Conservation (phyloP, 2,888 invertebrate genomes). For the Drosophila greeni region DNA sequence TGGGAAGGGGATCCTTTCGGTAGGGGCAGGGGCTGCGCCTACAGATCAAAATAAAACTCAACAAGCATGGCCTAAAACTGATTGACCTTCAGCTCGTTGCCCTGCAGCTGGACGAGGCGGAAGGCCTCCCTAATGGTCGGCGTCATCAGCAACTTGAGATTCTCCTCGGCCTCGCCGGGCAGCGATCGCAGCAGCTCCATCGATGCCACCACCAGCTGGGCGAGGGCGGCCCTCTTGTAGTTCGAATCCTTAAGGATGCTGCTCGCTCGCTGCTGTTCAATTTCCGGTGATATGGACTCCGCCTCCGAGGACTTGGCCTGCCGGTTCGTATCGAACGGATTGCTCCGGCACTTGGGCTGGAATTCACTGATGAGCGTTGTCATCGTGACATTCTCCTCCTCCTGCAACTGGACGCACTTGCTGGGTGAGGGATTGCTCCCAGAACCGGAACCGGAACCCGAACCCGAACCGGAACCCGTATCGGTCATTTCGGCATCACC, state of each 20-base stretch:
- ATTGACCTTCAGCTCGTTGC: slow-evolving; percentile 78
- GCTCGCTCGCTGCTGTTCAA: slow-evolving; percentile 88
- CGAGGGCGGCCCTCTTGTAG: slow-evolving; percentile 89
- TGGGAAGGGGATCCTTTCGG: slow-evolving; percentile 8
- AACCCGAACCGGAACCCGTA: slow-evolving; percentile 24
- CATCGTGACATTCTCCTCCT: slow-evolving; percentile 78
- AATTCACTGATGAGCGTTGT: slow-evolving; percentile 78
- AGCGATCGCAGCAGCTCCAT: slow-evolving; percentile 87
- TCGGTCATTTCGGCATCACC: slow-evolving; percentile 35
- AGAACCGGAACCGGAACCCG: slow-evolving; percentile 8
- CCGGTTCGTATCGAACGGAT: slow-evolving; percentile 78
- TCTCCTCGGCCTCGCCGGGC: slow-evolving; percentile 82
- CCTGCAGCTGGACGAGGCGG: slow-evolving; percentile 79
- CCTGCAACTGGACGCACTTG: slow-evolving; percentile 64
- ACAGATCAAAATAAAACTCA: slow-evolving; percentile 78
- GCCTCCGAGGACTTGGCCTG: slow-evolving; percentile 77
- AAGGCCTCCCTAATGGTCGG: slow-evolving; percentile 79
- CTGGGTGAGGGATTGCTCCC: slow-evolving; percentile 65
- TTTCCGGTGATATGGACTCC: slow-evolving; percentile 88
- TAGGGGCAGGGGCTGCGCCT: slow-evolving; percentile 56
- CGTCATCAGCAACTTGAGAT: slow-evolving; percentile 78
- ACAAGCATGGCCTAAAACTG: slow-evolving; percentile 79
- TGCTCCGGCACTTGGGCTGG: slow-evolving; percentile 77
- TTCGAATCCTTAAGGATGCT: slow-evolving; percentile 93
- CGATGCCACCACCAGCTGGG: slow-evolving; percentile 91